Evolutionary conservation across 2,797 vertebrate species (phyloP), one percentile per base, ranked within the genome.

Genomic region (Etheostoma perlongum): DNA sequence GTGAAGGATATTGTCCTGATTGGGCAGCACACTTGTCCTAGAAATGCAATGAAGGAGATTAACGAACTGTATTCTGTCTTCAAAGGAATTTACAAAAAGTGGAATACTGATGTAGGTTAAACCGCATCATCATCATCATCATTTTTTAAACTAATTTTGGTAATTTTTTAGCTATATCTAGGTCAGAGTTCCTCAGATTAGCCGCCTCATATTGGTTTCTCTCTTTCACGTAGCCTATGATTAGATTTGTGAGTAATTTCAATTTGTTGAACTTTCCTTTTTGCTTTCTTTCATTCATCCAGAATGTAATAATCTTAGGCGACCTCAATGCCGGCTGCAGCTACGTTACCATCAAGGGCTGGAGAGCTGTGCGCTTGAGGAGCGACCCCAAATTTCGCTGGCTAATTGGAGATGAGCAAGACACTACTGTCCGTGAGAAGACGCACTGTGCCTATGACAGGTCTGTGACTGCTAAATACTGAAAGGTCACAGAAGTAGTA

Each of bases 401-500:
- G 96, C 85, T 97, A 25, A 97, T 97, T 2, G 90, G 93, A 49
- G 96, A 97, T 5, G 85, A 95, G 44, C 92, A 94, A 48, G 96
- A 97, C 82, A 97, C 96, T 0, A 96, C 96, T 0, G 96, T 97
- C 25, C 93, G 93, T 25, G 87, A 94, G 68, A 96, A 91, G 76
- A 95, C 95, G 1, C 94, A 90, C 84, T 97, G 95, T 5, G 95
- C 96, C 27, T 97, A 97, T 7, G 96, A 97, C 94, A 95, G 96
- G 96, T 96, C 30, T 53, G 75, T 23, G 55, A 47, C n/a, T 1
- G 6, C 6, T 23, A 23, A 21, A 47, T 23, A 49, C 5, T 3
- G 2, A n/a, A 12, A 42, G 9, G 36, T 15, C 36, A 47, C 40
- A 23, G 23, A 62, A 62, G 60, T 27, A 47, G 48, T 40, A 15